phyloP scores from a whole-genome alignment of 2,113 vertebrate species.

The Chloropsis cyanopogon region DNA sequence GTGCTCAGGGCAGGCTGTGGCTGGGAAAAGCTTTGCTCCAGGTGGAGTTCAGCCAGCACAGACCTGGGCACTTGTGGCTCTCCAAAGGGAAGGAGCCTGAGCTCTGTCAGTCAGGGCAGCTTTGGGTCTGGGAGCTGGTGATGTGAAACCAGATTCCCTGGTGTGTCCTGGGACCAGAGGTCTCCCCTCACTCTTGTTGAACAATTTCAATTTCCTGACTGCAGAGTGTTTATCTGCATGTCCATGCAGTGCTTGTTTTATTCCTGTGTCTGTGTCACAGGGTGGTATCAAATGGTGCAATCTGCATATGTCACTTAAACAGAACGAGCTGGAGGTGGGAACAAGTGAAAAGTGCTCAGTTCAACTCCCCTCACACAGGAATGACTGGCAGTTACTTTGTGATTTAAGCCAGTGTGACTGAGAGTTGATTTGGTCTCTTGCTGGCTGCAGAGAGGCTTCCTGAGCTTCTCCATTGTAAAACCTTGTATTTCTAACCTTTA shows the following conservation, averaged over 20 bases:
- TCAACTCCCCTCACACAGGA: background rate
- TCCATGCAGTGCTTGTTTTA: background rate
- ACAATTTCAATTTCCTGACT: background rate
- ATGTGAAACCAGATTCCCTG: background rate
- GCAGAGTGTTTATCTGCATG: background rate
- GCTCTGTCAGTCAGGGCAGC: background rate
- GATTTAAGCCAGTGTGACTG: constrained; percentile 38
- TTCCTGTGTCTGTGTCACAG: background rate
- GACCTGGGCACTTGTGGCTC: no score
- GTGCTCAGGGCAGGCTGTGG: background rate
- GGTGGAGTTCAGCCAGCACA: background rate
- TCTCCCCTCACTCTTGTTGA: background rate
- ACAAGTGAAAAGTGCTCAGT: background rate
- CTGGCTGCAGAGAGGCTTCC: background rate
- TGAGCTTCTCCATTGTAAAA: constrained; percentile 17
- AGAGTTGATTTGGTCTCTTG: constrained; percentile 25
- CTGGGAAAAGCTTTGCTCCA: background rate
- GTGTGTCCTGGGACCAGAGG: background rate
- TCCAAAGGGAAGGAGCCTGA: background rate
- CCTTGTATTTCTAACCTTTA: constrained; percentile 62
- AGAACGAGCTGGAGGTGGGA: background rate
- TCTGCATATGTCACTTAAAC: background rate
- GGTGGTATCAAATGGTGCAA: background rate
- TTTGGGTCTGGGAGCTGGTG: background rate
- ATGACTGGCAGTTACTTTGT: background rate